Conservation (phyloP, 1,140 invertebrate genomes). For the Zaprionus ghesquierei region DNA sequence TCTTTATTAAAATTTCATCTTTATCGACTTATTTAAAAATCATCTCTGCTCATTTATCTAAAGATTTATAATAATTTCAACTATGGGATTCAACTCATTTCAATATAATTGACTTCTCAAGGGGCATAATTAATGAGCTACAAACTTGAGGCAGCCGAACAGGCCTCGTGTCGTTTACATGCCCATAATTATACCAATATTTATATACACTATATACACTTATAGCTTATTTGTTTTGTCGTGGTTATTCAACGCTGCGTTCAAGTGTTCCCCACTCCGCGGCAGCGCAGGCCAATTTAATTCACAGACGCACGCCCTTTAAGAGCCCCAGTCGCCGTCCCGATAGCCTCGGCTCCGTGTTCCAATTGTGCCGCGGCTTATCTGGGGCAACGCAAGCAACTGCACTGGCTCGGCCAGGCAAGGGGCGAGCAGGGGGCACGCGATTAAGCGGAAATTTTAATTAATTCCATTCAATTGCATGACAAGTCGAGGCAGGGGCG, state of each 20-base stretch:
- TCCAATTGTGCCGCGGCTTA: conserved; percentile 26
- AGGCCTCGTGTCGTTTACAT: background rate
- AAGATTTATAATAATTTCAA: background rate
- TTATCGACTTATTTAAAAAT: background rate
- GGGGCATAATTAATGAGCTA: background rate
- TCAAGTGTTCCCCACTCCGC: conserved; percentile 16
- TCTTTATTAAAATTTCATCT: no score
- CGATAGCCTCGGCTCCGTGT: background rate
- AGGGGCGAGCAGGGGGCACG: conserved; percentile 30
- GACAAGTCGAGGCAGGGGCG: conserved; percentile 32
- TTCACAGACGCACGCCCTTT: conserved; percentile 3
- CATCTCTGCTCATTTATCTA: background rate
- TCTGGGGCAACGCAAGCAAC: conserved; percentile 41
- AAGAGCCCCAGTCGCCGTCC: background rate
- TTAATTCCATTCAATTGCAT: conserved; percentile 80
- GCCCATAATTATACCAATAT: conserved; percentile 4
- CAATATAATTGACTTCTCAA: background rate
- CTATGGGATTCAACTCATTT: background rate
- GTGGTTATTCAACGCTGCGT: conserved; percentile 23
- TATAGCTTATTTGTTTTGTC: conserved; percentile 4
- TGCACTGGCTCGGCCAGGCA: conserved; percentile 20
- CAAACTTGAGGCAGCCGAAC: background rate
- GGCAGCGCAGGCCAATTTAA: conserved; percentile 1
- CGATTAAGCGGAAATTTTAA: conserved; percentile 81
- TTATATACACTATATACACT: background rate